Base-by-base conservation (phyloP, 2,797 vertebrate genomes). In the Sebastes cheni region DNA sequence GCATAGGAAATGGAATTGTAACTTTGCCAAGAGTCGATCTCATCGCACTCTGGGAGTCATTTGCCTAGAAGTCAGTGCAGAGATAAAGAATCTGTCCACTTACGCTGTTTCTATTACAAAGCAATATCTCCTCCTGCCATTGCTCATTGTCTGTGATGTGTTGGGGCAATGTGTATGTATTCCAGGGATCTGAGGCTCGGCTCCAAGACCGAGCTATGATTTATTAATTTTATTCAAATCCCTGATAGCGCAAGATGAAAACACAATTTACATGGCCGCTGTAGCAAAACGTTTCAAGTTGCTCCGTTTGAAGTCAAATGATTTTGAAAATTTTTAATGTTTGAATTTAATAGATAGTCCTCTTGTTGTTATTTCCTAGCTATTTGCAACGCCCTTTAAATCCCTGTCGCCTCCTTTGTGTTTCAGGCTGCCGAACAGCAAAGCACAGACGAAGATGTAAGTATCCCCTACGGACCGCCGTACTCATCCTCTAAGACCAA, bases 371-470 rank as follows among this genome's bases (percentile, higher is more conserved):
- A 58, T 84, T 80, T 80, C 52, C 70, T 62, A 16, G 60, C 39
- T 75, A 22, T 81, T 78, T 72, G 36, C 67, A 30, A n/a, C 60
- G 52, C 27, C 64, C 36, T 78, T 78, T 68, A 85, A 89, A 84
- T 72, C 72, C 54, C 18, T 10, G 16, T 81, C 18, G 2, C 54
- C 36, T 83, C 77, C 64, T 67, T 79, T 94, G 64, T 89, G 55
- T 94, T 94, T 79, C 88, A 97, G 96, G 92, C 93, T 39, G 86
- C 95, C 2, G 96, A 96, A 58, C 96, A 97, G 87, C 96, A 96
- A 82, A 91, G 85, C 79, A 39, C 92, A 42, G 95, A 96, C 64
- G 96, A 96, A 92, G 95, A 97, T 91, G 96, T 96, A 88, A 95
- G 96, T 95, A 85, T 71, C 34, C 46, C 67, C n/a, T 12, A 58